Evolutionary conservation across 1,140 invertebrate genomes (phyloP), one percentile per base, ranked within the genome.

Genomic region (Hydropsyche tenuis): DNA sequence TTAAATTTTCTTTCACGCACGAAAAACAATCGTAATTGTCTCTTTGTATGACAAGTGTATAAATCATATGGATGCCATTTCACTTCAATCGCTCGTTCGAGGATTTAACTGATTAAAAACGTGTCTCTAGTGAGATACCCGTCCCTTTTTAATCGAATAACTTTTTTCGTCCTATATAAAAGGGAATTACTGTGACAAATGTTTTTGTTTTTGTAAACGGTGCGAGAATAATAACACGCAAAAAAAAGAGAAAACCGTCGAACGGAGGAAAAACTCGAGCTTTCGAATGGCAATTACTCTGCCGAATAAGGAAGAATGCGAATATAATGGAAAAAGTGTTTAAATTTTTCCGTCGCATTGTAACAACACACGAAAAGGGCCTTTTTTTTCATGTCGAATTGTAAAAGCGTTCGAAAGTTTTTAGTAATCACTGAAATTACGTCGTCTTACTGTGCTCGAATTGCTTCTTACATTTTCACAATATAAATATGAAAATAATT

Each of bases 121-220:
- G 2, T 20, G 48, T 53, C 20, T 18, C 20, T 6, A 9, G 16
- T 7, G 16, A 46, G 45, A 46, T 1, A 16, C 14, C 16, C 45
- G n/a, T 18, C 12, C 45, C 12, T 25, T 60, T 60, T 60, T 60
- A 60, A 60, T 60, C 56, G 56, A 60, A 60, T 60, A 60, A 60
- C 56, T 22, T 56, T 60, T 60, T 60, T 60, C 25, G 56, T 20
- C 56, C 23, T 60, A 7, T 20, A 23, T 60, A 60, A 60, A 60
- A 20, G 48, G 56, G 56, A 60, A 60, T 60, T 60, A 60, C 56
- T 12, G 56, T 60, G 56, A 60, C 56, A 60, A 60, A 60, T 60
- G 56, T 60, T 60, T 60, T 25, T 60, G 56, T 60, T 60, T 60
- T 60, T 60, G 51, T 22, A 56, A 60, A 60, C 22, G 56, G 16